Conservation (phyloP, 2,888 invertebrate species). For the Nephrocerus scutellatus region DNA sequence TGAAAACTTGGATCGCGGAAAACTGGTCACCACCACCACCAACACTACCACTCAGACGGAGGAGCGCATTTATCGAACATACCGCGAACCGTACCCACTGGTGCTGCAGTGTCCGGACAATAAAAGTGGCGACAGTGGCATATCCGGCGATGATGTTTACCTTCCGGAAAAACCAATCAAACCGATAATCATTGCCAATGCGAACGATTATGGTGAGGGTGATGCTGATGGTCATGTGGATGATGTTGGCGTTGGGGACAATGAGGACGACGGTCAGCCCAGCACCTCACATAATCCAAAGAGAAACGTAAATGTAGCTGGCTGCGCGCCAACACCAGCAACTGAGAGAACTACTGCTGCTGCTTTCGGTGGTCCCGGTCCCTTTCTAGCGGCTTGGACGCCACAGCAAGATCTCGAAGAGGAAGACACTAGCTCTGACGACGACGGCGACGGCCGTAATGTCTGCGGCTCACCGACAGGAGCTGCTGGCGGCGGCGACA, state of each 20-base stretch:
- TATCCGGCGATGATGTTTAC: conserved; percentile 61
- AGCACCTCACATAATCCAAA: background rate
- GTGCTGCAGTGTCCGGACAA: conserved; percentile 55
- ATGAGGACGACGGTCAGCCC: conserved; percentile 7
- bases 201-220: conserved; percentile 2
- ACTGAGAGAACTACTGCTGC: background rate
- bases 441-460: conserved; percentile 18
- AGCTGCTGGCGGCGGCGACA: conserved; percentile 18
- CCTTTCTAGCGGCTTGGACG: conserved; percentile 58
- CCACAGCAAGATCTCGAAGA: conserved; percentile 80
- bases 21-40: background rate
- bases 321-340: conserved; percentile 24
- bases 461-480: conserved; percentile 2
- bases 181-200: conserved; percentile 7
- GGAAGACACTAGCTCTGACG: conserved; percentile 45
- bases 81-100: conserved; percentile 50
- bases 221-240: no score
- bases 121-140: conserved; percentile 77
- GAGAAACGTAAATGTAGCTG: conserved; percentile 10
- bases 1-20: no score
- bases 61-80: conserved; percentile 52
- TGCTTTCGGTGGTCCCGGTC: conserved; percentile 18
- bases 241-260: background rate
- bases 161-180: conserved; percentile 17
- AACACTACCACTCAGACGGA: conserved; percentile 39